Percentiles rank a stretch among this genome's conserved stretches.
Conservation (phyloP, 2,888 invertebrate species). For the Sminthurides aquaticus region DNA sequence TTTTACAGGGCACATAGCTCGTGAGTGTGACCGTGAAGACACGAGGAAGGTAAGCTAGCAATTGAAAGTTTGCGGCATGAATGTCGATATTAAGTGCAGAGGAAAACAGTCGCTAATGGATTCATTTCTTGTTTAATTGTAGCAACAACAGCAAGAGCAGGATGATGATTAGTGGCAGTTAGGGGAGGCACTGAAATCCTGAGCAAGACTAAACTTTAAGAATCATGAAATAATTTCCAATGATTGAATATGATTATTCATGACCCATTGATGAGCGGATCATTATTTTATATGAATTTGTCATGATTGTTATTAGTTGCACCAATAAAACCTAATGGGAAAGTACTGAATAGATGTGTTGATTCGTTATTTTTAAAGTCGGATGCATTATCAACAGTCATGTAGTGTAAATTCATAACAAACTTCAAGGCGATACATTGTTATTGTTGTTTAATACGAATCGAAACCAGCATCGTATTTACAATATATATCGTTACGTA, state of each 20-base stretch:
- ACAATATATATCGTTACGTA: no score
- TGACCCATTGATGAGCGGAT: slow-evolving; percentile 8
- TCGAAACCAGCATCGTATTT: no score
- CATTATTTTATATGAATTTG: slow-evolving; percentile 4
- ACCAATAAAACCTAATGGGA: neutral
- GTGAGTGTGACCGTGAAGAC: slow-evolving; percentile 17
- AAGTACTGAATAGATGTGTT: neutral
- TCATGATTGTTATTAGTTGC: slow-evolving; percentile 1
- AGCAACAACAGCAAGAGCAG: neutral
- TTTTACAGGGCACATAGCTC: slow-evolving; percentile 14
- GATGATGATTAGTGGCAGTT: neutral
- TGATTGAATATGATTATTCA: neutral
- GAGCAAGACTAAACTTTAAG: neutral
- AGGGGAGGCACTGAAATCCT: neutral
- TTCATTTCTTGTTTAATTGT: neutral
- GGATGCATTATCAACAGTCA: neutral
- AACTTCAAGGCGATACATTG: no score
- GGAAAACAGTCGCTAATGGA: no score
- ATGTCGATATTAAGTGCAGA: no score
- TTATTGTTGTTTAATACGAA: no score
- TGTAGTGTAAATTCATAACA: no score
- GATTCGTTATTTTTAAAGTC: neutral
- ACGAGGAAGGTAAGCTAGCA: slow-evolving; percentile 9
- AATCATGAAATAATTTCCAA: neutral
- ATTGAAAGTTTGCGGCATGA: neutral